Conservation (phyloP, 1,140 invertebrate genomes). For the Drosophila burlai region DNA sequence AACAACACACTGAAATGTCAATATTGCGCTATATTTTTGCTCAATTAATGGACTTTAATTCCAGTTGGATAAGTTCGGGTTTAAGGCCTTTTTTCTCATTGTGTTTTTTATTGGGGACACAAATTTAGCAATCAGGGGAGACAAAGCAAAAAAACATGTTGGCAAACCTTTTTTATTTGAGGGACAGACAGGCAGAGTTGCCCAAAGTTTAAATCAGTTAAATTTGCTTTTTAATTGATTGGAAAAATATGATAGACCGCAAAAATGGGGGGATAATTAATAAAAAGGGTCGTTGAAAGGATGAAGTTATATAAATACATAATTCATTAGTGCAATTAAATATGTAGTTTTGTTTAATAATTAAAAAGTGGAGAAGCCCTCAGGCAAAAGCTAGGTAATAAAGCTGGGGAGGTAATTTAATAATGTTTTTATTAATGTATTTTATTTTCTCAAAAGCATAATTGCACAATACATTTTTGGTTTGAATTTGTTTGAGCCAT, state of each 20-base stretch:
- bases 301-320: neutral
- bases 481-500: too few relatives aligned
- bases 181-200: neutral
- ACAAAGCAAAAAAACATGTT: constrained; percentile 20
- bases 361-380: neutral
- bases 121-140: constrained; percentile 39
- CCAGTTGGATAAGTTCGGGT: constrained; percentile 62
- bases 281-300: constrained; percentile 1
- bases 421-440: neutral
- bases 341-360: neutral
- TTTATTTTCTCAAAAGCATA: neutral
- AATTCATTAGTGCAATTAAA: neutral
- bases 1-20: constrained; percentile 26
- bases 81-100: constrained; percentile 40
- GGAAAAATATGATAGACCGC: constrained; percentile 14
- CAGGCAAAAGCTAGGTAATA: neutral
- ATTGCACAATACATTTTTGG: too few relatives aligned
- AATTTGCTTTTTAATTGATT: constrained; percentile 22
- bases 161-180: neutral
- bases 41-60: constrained; percentile 67
- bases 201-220: constrained; percentile 7
- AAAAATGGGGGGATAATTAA: constrained; percentile 14
- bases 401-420: neutral
- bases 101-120: constrained; percentile 23
- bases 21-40: constrained; percentile 55